phyloP scores from a whole-genome alignment of 2,888 invertebrate genomes.

The Octodonta nipae region DNA sequence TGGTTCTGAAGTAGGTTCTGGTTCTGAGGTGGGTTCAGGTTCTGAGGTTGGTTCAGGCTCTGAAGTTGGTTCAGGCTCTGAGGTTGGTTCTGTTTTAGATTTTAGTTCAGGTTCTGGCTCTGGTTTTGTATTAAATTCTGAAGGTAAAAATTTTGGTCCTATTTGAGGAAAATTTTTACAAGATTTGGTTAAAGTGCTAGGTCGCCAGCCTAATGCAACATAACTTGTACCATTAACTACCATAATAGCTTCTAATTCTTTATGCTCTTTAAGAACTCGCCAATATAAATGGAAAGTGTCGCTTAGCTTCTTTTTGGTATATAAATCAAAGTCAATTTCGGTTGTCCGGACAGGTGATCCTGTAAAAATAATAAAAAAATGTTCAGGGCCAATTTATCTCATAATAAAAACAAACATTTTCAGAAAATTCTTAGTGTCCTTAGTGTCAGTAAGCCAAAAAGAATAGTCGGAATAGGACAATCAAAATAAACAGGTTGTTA shows the following conservation, averaged over 20 bases:
- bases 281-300: conserved; percentile 70
- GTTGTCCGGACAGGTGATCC: conserved; percentile 64
- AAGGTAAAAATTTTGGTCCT: conserved; percentile 28
- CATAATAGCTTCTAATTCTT: conserved; percentile 79
- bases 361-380: conserved; percentile 31
- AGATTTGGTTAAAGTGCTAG: conserved; percentile 54
- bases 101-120: conserved; percentile 27
- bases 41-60: conserved; percentile 27
- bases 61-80: conserved; percentile 28
- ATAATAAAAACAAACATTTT: too few species aligned
- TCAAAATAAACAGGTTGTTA: too few species aligned
- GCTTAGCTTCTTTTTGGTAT: conserved; percentile 57
- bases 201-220: conserved; percentile 86
- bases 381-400: too few species aligned
- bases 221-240: conserved; percentile 81
- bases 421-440: too few species aligned
- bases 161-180: conserved; percentile 72
- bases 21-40: conserved; percentile 31
- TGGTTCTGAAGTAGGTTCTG: conserved; percentile 34
- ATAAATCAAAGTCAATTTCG: conserved; percentile 56
- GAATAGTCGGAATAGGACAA: too few species aligned
- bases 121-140: too few species aligned
- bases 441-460: too few species aligned
- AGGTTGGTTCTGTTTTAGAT: conserved; percentile 12
- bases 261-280: conserved; percentile 66